Evolutionary conservation across 2,888 invertebrate genomes (phyloP), one percentile per base, ranked within the genome.

Genomic region (Gasteruption jaculator): DNA sequence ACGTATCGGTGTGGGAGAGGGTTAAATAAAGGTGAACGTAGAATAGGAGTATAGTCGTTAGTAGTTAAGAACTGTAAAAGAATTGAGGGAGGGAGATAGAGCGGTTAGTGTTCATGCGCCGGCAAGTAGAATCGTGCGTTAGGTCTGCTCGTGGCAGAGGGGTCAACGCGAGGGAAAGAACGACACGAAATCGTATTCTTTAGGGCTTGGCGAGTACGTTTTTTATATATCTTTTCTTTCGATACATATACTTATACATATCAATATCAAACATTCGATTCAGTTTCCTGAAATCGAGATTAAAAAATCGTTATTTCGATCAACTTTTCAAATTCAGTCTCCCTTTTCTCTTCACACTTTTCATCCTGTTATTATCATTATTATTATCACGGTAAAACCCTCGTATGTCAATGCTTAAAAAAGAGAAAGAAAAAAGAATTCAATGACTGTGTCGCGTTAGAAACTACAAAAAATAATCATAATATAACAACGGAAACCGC

Each of bases 61-160:
- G n/a, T 29, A 41, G 29, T 36, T 18, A 27, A 32, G 33, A 43
- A 38, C 29, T 11, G 35, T 38, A 30, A 16, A 38, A 35, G 19
- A 22, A 7, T 26, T 24, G 48, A 41, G 43, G 45, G 29, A 18
- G 27, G 41, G 21, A 38, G 21, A 43, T 38, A 30, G 50, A 48
- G 52, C 52, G 46, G 45, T 45, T 46, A 52, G 53, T 53, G 53
- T 55, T 46, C 47, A 52, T 53, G 50, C 51, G 56, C 59, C 60
- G 62, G 61, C 54, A 57, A 61, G 56, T 50, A 50, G 29, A 48
- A 52, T 55, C 52, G 50, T 61, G 58, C 66, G 63, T 66, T 60
- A 65, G 68, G 64, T n/a, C n/a, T n/a, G n/a, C 64, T 66, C 67
- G 65, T 61, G 65, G 65, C 66, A 66, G 64, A 63, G 65, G 65